Evolutionary conservation across 2,888 invertebrate genomes (phyloP), one percentile per base, ranked within the genome.

Genomic region (Parelbella ahira): DNA sequence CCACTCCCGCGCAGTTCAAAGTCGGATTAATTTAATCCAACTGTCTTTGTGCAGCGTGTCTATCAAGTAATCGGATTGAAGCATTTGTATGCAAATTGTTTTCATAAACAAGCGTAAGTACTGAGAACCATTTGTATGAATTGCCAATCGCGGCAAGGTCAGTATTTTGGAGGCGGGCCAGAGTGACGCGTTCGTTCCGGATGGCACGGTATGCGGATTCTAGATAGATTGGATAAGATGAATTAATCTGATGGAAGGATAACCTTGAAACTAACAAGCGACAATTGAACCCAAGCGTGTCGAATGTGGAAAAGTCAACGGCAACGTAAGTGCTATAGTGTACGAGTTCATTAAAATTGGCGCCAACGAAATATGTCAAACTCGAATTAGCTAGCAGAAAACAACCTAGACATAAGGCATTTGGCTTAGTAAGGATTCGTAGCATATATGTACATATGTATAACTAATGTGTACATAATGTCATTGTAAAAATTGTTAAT

Each of bases 81-180:
- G 54, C 56, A 72, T 74, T 71, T 67, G 57, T 63, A 78, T 48
- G 74, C 60, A 72, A 76, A 81, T 75, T 58, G 63, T 67, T 76
- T 24, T 71, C 66, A 73, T 71, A 73, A 71, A 70, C 66, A 64
- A 51, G 8, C 52, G 60, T 3, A 4, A 15, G 15, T 15, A 15
- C 15, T 15, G 4, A 15, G 23, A 63, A 65, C 67, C n/a, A n/a
- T n/a, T n/a, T n/a, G 69, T 68, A 63, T 33, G 41, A 61, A 63
- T 63, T 62, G 61, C 60, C 60, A 62, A 64, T 70, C 58, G 60
- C 51, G 53, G 58, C 76, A 80, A 79, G 78, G 82, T 68, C 71
- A 63, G 50, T 49, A 51, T 53, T 63, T 75, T 83, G 81, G 82
- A 79, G 60, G 48, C 50, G 48, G 50, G 76, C 81, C 80, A 81